Conservation (phyloP, 1,140 invertebrate species). For the Sinonovacula constricta region DNA sequence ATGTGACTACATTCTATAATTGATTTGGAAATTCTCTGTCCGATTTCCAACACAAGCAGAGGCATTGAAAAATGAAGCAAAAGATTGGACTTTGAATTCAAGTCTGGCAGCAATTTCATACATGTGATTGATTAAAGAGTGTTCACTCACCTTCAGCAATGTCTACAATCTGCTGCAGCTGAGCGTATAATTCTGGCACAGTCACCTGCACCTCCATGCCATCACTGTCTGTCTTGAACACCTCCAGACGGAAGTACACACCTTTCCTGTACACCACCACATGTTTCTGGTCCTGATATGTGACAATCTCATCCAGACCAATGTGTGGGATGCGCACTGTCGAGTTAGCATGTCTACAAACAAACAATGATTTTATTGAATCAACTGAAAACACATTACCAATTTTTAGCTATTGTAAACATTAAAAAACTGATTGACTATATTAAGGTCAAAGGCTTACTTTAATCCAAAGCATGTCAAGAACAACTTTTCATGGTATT, state of each 20-base stretch:
- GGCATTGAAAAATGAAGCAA: too few species aligned
- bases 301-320: slow-evolving; percentile 26
- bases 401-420: too few species aligned
- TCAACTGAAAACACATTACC: background rate
- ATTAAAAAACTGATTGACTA: too few species aligned
- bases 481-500: too few species aligned
- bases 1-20: too few species aligned
- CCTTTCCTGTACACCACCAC: slow-evolving; percentile 52
- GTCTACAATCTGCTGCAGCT: slow-evolving; percentile 44
- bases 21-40: too few species aligned
- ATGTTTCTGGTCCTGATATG: slow-evolving; percentile 44
- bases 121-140: too few species aligned
- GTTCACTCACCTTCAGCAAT: slow-evolving; percentile 53
- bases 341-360: slow-evolving; percentile 31
- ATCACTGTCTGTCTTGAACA: slow-evolving; percentile 58
- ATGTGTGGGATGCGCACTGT: slow-evolving; percentile 20
- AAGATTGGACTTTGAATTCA: too few species aligned
- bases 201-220: slow-evolving; percentile 57
- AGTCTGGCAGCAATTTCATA: too few species aligned
- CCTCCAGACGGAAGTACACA: slow-evolving; percentile 53
- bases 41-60: too few species aligned
- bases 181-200: slow-evolving; percentile 50
- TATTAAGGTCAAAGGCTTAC: background rate
- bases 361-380: background rate
- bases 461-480: too few species aligned